Base-by-base conservation (phyloP, 2,113 vertebrate genomes). In the Sinocyclocheilus anshuiensis region DNA sequence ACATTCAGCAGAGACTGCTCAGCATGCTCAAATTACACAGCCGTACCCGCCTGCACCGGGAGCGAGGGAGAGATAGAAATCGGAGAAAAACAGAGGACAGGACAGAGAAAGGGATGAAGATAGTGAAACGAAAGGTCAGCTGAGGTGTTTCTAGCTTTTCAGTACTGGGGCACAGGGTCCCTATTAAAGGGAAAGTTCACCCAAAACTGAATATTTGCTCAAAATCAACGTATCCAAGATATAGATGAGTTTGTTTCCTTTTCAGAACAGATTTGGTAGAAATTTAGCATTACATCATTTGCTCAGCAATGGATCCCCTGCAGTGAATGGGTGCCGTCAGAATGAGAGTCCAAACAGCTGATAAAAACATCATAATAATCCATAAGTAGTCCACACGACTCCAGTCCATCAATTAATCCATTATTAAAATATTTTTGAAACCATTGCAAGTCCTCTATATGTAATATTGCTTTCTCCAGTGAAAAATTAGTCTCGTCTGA, bases 11-110 rank as follows among this genome's bases (percentile, higher is more conserved):
- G 87, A 88, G 83, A 83, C 39, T 75, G 79, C 90, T 89, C 91
- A 87, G 75, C 81, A 89, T 88, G 87, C 89, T 93, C 87, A 92
- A 94, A 94, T 92, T 91, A 94, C 92, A 89, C 89, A 87, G 83
- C 86, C 67, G 86, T 87, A 90, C 89, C 90, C 89, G 81, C 90
- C 87, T 80, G 88, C 90, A 91, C 90, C 6, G 6, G 18, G 45
- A 24, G 61, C 3, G 20, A 81, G 20, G 42, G 26, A 29, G 82
- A 18, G 55, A 77, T 80, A 61, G 77, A 71, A 59, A 83, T 24
- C 22, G 11, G 77, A 83, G 82, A 71, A 71, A 75, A 77, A 65
- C 20, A 33, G 16, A 36, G 39, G 65, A 81, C 42, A 84, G 63
- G 29, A 79, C 36, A 24, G 76, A 76, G 55, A 16, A 67, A 22